Conservation (phyloP, 2,888 invertebrate species). For the Lordiphosa fenestrarum region DNA sequence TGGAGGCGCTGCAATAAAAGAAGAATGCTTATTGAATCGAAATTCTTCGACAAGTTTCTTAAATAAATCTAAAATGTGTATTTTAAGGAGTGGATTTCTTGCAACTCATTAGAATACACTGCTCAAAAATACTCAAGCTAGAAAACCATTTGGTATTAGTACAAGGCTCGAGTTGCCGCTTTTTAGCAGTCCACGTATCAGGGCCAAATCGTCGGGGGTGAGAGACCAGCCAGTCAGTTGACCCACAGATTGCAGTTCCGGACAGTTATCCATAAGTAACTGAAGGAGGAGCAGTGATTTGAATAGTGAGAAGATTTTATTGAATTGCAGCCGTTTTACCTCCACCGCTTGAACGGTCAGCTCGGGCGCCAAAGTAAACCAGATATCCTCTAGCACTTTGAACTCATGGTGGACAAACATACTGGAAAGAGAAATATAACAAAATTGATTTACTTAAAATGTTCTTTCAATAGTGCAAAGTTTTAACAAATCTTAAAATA, state of each 20-base stretch:
- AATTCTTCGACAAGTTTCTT: not conserved
- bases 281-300: conserved; percentile 29
- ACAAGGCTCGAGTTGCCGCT: conserved; percentile 85
- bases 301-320: accelerated
- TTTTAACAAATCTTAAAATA: too few species aligned
- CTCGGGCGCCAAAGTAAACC: conserved; percentile 86
- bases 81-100: conserved; percentile 12
- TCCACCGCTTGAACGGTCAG: conserved; percentile 84
- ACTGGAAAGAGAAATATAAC: conserved; percentile 78
- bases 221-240: conserved; percentile 86
- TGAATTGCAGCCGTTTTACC: conserved; percentile 41
- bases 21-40: not conserved
- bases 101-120: conserved; percentile 24
- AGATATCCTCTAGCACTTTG: conserved; percentile 84
- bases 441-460: not conserved
- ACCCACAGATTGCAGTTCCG: conserved; percentile 84
- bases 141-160: conserved; percentile 83
- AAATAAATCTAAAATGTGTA: conserved; percentile 19
- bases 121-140: conserved; percentile 55
- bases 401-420: conserved; percentile 85
- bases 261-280: conserved; percentile 85
- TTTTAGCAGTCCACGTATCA: conserved; percentile 84
- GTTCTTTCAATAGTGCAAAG: too few species aligned
- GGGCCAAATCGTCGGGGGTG: conserved; percentile 85
- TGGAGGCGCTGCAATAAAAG: conserved; percentile 56